phyloP scores from a whole-genome alignment of 2,797 vertebrate genomes.

The Melopsittacus undulatus region DNA sequence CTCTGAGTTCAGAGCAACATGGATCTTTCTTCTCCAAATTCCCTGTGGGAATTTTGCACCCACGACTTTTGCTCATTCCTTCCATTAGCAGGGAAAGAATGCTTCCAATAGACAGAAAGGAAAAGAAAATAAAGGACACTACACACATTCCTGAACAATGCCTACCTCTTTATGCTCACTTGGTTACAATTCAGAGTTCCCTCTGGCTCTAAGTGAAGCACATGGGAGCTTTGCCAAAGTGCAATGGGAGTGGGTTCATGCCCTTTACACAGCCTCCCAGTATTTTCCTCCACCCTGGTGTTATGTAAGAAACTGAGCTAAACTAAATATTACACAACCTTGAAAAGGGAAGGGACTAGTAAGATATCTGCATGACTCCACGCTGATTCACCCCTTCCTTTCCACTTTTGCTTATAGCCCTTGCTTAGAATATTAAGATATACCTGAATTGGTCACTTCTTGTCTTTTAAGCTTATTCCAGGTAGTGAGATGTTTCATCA shows the following conservation, averaged over 20 bases:
- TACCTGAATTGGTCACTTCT: background rate
- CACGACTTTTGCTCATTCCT: background rate
- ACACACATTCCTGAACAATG: background rate
- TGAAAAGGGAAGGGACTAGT: background rate
- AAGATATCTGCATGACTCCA: background rate
- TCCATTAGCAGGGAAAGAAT: background rate
- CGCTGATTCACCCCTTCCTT: background rate
- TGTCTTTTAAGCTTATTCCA: background rate
- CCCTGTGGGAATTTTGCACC: background rate
- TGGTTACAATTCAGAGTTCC: background rate
- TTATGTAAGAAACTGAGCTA: slow-evolving; percentile 38
- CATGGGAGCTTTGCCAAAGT: background rate
- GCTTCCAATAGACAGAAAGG: background rate
- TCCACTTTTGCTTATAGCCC: background rate
- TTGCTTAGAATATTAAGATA: background rate
- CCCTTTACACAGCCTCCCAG: background rate
- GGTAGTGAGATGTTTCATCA: background rate
- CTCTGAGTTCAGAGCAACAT: background rate
- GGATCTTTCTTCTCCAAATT: background rate
- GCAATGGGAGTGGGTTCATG: background rate
- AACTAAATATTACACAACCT: slow-evolving; percentile 49
- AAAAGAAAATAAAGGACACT: background rate
- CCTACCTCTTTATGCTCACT: background rate
- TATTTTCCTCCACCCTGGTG: background rate
- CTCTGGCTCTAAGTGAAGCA: background rate